A percentile compares a stretch with the other conserved stretches of the same genome.
Evolutionary conservation across 2,113 vertebrate genomes (phyloP).

Genomic region (Aspidoscelis tigris): DNA sequence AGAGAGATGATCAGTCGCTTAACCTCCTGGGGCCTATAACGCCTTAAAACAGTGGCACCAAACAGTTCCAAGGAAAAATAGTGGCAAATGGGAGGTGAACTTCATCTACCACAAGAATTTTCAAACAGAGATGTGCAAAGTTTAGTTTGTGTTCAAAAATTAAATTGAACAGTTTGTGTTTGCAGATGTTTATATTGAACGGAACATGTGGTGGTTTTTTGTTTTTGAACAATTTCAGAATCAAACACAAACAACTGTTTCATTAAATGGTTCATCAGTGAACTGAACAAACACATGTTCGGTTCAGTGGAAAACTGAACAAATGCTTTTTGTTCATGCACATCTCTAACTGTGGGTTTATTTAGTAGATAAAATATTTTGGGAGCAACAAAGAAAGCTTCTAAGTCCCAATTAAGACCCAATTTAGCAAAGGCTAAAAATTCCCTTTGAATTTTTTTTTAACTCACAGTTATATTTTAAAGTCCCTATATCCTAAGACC

Average conservation of each 20-base stretch:
- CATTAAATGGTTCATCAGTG: too few relatives aligned
- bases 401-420: neutral
- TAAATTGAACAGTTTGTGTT: too few relatives aligned
- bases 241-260: too few relatives aligned
- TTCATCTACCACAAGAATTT: neutral
- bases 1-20: neutral
- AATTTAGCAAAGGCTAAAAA: slow-evolving; percentile 11
- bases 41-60: neutral
- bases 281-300: too few relatives aligned
- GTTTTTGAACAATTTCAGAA: too few relatives aligned
- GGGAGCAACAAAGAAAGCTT: neutral
- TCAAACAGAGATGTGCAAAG: neutral
- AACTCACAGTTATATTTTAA: slow-evolving; percentile 10
- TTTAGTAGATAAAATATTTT: neutral
- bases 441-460: neutral
- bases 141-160: too few relatives aligned
- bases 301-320: too few relatives aligned
- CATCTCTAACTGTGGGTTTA: too few relatives aligned
- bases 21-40: too few relatives aligned
- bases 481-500: neutral
- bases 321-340: too few relatives aligned
- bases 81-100: neutral
- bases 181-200: too few relatives aligned
- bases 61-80: neutral
- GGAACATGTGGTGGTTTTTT: too few relatives aligned